Base-by-base conservation (phyloP, 2,888 invertebrate genomes). In the Helicoverpa assulta region DNA sequence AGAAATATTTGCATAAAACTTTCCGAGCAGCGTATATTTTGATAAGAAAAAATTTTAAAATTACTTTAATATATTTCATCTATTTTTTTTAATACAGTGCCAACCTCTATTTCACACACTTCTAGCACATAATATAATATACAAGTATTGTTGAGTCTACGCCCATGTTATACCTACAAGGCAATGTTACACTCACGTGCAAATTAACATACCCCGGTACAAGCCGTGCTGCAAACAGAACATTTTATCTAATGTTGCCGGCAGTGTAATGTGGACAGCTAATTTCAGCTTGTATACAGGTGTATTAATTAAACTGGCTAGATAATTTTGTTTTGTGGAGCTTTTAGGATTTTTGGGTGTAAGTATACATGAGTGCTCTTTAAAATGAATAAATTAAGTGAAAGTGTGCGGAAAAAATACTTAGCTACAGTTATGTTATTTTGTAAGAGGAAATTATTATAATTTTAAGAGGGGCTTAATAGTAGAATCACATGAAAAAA, bases 191-290 rank as follows among this genome's bases (percentile, higher is more conserved):
- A 75, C 71, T 82, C 58, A 55, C 74, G 70, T 75, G 72, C 62
- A 69, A 82, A 81, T 80, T 75, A 82, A 64, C 80, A 80, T 82
- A 75, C 75, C 73, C 75, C 71, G 58, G 53, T 71, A 60, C 67
- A 66, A 62, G 59, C 70, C 51, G 43, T 70, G 67, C 47, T 62
- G 64, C 58, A 65, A 67, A 73, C 67, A 64, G 29, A 56, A 52
- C 69, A 68, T 69, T 74, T 80, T 73, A 74, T 70, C 62, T 72
- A 72, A 76, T 76, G 58, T 70, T 37, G 53, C 52, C 19, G 52
- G 55, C 59, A 61, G 63, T 50, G 61, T 52, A 60, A 26, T 16
- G 43, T 52, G 21, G 54, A 54, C 50, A 16, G 57, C 50, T 70
- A 64, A 67, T 73, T 72, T 70, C 53, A 47, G 8, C 51, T 55